These are phyloP conservation scores for Sceloporus tristichus DNA, from an alignment of 2,113 vertebrate species.

Conservation along the genomic window DNA sequence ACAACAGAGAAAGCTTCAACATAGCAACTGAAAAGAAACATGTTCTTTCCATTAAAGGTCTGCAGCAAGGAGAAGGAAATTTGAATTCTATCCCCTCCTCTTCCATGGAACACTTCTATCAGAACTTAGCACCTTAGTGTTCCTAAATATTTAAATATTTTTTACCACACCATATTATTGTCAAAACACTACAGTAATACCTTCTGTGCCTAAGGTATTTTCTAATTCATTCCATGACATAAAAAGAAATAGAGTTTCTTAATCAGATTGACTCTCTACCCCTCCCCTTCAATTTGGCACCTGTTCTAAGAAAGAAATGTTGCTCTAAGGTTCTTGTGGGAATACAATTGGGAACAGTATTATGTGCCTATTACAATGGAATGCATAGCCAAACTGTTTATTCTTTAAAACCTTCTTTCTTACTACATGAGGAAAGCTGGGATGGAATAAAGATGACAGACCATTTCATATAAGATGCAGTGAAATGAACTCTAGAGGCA, in stretches of 20 bases:
- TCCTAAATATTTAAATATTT: constrained; percentile 11
- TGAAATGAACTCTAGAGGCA: constrained; percentile 8
- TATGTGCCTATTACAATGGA: constrained; percentile 28
- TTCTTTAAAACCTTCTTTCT: constrained; percentile 21
- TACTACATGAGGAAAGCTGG: background rate
- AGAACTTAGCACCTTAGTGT: background rate
- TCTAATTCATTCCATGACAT: constrained; percentile 2
- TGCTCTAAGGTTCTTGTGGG: background rate
- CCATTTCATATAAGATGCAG: background rate
- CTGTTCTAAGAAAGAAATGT: constrained; percentile 24
- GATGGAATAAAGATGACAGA: constrained; percentile 27
- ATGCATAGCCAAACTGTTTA: constrained; percentile 17
- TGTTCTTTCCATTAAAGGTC: constrained; percentile 7
- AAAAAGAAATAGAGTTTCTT: constrained; percentile 7
- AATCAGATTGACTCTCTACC: constrained; percentile 4
- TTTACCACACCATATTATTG: background rate
- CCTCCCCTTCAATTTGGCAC: constrained; percentile 20
- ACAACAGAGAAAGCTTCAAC: background rate
- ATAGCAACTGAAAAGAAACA: background rate
- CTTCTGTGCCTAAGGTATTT: background rate
- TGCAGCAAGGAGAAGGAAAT: background rate
- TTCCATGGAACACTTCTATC: background rate
- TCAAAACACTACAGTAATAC: background rate
- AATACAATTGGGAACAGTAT: constrained; percentile 22
- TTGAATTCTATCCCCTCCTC: background rate